These are phyloP conservation scores for Euura saliciscinereae DNA, from an alignment of 1,140 invertebrate species.

Conservation along the genomic window DNA sequence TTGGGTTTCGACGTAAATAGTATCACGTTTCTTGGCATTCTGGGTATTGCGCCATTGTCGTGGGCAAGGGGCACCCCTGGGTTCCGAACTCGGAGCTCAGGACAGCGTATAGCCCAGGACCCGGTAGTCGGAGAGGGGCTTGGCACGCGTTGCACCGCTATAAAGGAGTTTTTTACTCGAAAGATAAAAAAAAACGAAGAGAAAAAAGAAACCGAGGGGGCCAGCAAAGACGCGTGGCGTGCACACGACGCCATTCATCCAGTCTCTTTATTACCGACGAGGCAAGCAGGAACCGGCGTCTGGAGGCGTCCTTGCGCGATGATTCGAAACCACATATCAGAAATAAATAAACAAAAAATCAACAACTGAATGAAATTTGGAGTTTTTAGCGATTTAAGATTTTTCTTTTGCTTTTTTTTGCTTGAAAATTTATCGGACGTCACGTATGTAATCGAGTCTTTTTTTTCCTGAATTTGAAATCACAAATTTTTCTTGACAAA, in stretches of 20 bases:
- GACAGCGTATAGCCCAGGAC: neutral
- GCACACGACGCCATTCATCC: conserved; percentile 6
- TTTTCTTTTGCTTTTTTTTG: no score
- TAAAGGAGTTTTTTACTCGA: conserved; percentile 24
- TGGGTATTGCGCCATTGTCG: conserved; percentile 31
- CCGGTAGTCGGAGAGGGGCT: neutral
- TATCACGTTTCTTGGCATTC: conserved; percentile 45
- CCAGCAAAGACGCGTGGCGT: conserved; percentile 7
- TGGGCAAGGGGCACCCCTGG: conserved; percentile 4
- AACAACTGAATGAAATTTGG: neutral
- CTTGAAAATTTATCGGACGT: no score
- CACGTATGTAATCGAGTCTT: no score
- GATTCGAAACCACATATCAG: neutral
- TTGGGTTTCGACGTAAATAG: conserved; percentile 46
- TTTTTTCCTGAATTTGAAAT: no score
- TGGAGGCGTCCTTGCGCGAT: neutral
- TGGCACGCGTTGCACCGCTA: conserved; percentile 11
- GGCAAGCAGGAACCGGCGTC: neutral
- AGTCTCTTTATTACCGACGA: neutral
- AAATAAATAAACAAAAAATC: neutral
- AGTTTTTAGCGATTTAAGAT: no score
- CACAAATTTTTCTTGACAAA: no score
- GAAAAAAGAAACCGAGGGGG: conserved; percentile 17
- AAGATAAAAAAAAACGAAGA: conserved; percentile 32
- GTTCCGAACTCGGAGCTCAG: neutral